Evolutionary conservation across 2,113 vertebrate genomes (phyloP), one percentile per base, ranked within the genome.

Genomic region (Gymnorhina tibicen): DNA sequence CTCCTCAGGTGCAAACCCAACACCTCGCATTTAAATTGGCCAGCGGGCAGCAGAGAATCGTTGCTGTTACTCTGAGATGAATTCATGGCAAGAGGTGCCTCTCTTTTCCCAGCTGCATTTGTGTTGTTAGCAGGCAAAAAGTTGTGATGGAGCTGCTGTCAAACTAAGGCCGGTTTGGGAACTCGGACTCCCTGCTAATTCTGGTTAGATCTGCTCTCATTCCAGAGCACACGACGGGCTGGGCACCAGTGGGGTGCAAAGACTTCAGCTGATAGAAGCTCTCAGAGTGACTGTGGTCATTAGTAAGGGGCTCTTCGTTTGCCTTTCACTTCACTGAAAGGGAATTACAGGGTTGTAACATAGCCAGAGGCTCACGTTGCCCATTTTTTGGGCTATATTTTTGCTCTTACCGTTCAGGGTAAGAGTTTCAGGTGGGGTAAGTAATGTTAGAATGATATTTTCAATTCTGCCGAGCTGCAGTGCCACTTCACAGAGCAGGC

Each of bases 181-280:
- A 4, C 19, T 85, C 1, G 0, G 2, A 1, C 6, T 95, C 35
- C 11, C 59, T 33, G 23, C 4, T 35, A 4, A 7, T 33, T 6
- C 41, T 10, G 37, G 44, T 39, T 66, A 8, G 10, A 42, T 20
- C 26, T 41, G 6, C 28, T 69, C n/a, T 58, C 37, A 11, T 14
- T 46, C 52, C 42, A 55, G 53, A 73, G 2, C 37, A 23, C 19
- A 1, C 1, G 55, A 2, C 28, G 59, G n/a, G 24, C 14, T 56
- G 66, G 53, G 37, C 37, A 8, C 6, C 35, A 67, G 39, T 22
- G 76, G 18, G 26, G 32, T 80, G 56, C 20, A 35, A 16, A 44
- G 39, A 30, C 73, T 70, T 46, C 67, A 55, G 9, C 0, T 53
- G 49, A 13, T 53, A 24, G 26, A 73, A 91, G 13, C 16, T 10